A percentile compares a stretch with the other conserved stretches of the same genome.
Conservation (phyloP, 2,888 invertebrate species). For the Luperina testacea region DNA sequence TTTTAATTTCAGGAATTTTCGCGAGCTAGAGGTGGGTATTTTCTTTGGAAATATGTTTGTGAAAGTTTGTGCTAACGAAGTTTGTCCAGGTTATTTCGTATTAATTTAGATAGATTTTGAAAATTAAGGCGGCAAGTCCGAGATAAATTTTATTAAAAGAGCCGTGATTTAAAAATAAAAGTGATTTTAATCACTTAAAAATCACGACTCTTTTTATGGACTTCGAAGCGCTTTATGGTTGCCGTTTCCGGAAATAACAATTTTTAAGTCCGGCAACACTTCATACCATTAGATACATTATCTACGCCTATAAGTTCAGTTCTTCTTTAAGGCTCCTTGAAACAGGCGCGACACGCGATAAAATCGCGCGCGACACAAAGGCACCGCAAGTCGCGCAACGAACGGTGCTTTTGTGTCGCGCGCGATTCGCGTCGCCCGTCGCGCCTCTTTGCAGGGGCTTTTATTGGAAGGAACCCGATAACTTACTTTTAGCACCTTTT, state of each 20-base stretch:
- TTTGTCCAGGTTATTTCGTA: neutral
- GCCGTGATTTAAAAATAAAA: neutral
- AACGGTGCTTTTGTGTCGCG: no score
- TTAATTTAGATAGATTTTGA: neutral
- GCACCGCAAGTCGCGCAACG: no score
- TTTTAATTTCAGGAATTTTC: constrained; percentile 50
- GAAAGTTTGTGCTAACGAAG: neutral
- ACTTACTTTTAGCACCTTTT: constrained; percentile 55
- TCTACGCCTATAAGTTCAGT: constrained; percentile 13
- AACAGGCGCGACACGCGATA: no score
- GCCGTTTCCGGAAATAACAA: neutral
- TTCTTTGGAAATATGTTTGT: constrained; percentile 20
- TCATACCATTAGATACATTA: constrained; percentile 14
- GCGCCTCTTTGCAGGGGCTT: no score
- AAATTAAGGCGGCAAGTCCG: no score
- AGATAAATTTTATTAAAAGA: neutral
- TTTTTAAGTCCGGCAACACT: constrained; percentile 33
- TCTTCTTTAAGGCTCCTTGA: no score
- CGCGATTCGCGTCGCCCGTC: no score
- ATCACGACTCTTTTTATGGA: neutral
- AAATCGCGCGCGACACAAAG: no score
- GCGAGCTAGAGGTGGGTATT: constrained; percentile 9
- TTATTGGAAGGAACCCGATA: constrained; percentile 36
- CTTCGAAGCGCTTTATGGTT: neutral
- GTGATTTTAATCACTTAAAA: neutral